A percentile compares a stretch with the other conserved stretches of the same genome.
These are phyloP conservation scores for Anseranas semipalmata DNA, from an alignment of 2,113 vertebrate genomes.

Conservation along the genomic window DNA sequence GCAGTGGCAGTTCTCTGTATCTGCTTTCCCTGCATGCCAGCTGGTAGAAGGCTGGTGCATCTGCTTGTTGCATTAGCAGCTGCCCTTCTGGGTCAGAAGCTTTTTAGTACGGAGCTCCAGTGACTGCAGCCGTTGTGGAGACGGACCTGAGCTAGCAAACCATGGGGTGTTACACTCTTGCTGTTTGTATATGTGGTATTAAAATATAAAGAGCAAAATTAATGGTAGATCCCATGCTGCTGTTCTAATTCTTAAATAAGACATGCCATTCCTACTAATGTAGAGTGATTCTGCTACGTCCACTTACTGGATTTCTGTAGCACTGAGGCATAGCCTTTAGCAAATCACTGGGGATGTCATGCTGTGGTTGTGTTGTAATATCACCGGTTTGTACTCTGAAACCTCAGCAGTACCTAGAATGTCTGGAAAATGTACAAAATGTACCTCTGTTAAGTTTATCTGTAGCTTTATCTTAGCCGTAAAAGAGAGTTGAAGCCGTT, in stretches of 20 bases:
- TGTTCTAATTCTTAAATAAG: neutral
- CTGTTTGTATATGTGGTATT: neutral
- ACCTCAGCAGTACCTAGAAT: neutral
- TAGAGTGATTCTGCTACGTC: neutral
- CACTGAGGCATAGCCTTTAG: neutral
- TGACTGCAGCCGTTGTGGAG: neutral
- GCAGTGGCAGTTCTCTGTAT: neutral
- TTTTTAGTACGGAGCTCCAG: neutral
- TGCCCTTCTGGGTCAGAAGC: neutral
- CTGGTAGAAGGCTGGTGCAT: constrained; percentile 25
- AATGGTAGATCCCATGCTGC: neutral
- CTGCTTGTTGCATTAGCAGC: neutral
- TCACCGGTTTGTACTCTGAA: neutral
- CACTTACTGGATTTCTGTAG: neutral
- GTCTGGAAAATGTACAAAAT: neutral
- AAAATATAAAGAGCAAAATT: neutral
- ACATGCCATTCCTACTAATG: neutral
- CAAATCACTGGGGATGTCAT: neutral
- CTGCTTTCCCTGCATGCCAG: neutral
- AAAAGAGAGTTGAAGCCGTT: neutral
- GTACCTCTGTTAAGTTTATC: neutral
- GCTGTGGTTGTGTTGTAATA: neutral
- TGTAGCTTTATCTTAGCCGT: neutral
- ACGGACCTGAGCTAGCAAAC: neutral
- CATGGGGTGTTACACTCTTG: neutral